Evolutionary conservation across 2,113 vertebrate genomes (phyloP), one percentile per base, ranked within the genome.

Genomic region (Podarcis raffonei): DNA sequence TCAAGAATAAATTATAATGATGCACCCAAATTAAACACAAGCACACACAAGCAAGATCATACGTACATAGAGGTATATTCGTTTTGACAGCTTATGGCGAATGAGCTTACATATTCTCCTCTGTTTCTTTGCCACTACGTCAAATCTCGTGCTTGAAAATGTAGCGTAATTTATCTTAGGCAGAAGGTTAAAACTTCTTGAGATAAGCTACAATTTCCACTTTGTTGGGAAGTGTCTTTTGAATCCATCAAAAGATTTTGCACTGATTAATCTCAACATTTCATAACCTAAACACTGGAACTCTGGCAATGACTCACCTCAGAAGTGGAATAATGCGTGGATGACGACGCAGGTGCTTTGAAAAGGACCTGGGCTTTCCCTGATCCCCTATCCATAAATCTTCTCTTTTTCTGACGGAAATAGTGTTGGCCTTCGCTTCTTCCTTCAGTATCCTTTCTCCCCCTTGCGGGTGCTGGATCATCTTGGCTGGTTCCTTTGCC

Each of bases 401-500:
- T 25, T 32, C 15, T 53, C 25, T 25, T 48, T 83, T 77, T 48
- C 30, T 78, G 74, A 68, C 77, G 72, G 7, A 68, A 76, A 69
- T 6, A 27, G n/a, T 13, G 20, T 66, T 16, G 8, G 71, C n/a
- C 37, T 88, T 65, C 53, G 11, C 59, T 88, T 66, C 87, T 88
- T 88, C 59, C 81, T 69, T 23, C 9, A 13, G 59, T n/a, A 68
- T 48, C 77, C 39, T 35, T 68, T 37, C 48, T 78, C 39, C 23
- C 62, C 23, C 62, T 72, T 84, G 20, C 42, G n/a, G 65, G 74
- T 15, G 2, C 81, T 83, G 62, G 48, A 78, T 89, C 74, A 62
- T 72, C 48, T 77, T 69, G 23, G 65, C 81, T 84, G 81, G 81
- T 69, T 88, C 42, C 62, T 78, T 83, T 78, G 87, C 81, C 87